phyloP scores from a whole-genome alignment of 1,140 invertebrate genomes.

The Protaetia brevitarsis region DNA sequence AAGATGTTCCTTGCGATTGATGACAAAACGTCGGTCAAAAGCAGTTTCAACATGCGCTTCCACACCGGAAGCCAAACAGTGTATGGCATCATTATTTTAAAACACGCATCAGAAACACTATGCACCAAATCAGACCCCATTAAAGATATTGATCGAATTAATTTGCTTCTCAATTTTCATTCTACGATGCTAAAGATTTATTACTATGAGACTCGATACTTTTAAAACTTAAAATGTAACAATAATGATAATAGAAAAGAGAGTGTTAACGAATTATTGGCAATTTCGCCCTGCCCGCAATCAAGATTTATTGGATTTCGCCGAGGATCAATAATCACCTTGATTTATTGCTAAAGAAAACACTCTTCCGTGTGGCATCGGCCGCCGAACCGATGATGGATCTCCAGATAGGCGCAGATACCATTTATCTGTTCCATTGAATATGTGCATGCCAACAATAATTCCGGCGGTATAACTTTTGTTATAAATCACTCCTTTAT shows the following conservation, averaged over 20 bases:
- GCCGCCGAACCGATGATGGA: neutral
- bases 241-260: neutral
- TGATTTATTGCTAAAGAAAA: slow-evolving; percentile 14
- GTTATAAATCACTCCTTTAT: slow-evolving; percentile 10
- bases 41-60: too few relatives aligned
- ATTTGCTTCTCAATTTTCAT: too few relatives aligned
- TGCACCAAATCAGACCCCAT: too few relatives aligned
- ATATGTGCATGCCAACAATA: slow-evolving; percentile 15
- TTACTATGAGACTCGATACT: too few relatives aligned
- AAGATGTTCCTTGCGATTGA: too few relatives aligned
- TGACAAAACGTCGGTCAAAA: too few relatives aligned
- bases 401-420: neutral
- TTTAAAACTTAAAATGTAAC: too few relatives aligned
- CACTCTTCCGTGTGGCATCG: slow-evolving; percentile 2
- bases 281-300: neutral
- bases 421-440: slow-evolving; percentile 7
- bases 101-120: too few relatives aligned
- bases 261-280: slow-evolving; percentile 11
- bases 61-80: too few relatives aligned
- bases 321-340: slow-evolving; percentile 1
- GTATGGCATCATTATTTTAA: too few relatives aligned
- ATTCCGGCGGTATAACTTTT: slow-evolving; percentile 7
- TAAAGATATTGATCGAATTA: too few relatives aligned
- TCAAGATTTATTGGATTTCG: slow-evolving; percentile 10
- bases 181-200: too few relatives aligned